Evolutionary conservation across 2,797 vertebrate genomes (phyloP).

Genomic region (Scyliorhinus canicula): DNA sequence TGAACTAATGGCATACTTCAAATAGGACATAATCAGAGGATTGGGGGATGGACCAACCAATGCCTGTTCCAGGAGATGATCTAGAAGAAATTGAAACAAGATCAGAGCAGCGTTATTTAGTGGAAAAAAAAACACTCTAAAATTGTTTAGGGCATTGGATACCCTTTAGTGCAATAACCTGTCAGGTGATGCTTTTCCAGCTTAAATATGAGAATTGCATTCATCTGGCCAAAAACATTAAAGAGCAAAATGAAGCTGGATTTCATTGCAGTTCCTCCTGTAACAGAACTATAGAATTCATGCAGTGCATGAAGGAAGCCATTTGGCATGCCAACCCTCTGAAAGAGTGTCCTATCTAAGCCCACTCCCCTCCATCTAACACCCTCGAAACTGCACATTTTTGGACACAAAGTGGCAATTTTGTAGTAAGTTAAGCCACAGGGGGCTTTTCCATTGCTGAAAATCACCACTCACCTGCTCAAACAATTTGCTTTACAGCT

Average conservation of each 20-base stretch:
- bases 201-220: background rate
- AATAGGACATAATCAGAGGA: constrained; percentile 89
- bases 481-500: too few relatives aligned
- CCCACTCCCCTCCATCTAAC: too few relatives aligned
- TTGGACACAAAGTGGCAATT: too few relatives aligned
- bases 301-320: too few relatives aligned
- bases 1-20: constrained; percentile 94
- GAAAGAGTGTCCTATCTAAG: too few relatives aligned
- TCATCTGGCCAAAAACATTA: background rate
- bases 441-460: too few relatives aligned
- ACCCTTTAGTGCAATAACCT: background rate
- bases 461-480: too few relatives aligned
- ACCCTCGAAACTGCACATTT: too few relatives aligned
- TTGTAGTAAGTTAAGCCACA: too few relatives aligned
- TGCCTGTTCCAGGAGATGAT: constrained; percentile 91
- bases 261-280: background rate
- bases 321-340: too few relatives aligned
- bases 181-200: background rate
- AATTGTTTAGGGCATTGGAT: background rate
- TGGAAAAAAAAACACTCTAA: background rate
- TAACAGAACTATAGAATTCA: too few relatives aligned
- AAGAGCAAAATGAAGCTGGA: background rate
- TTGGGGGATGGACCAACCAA: constrained; percentile 95
- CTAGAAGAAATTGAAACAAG: constrained; percentile 55
- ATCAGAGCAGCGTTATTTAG: background rate